phyloP scores from a whole-genome alignment of 2,888 invertebrate species.

The Thecophora atra region DNA sequence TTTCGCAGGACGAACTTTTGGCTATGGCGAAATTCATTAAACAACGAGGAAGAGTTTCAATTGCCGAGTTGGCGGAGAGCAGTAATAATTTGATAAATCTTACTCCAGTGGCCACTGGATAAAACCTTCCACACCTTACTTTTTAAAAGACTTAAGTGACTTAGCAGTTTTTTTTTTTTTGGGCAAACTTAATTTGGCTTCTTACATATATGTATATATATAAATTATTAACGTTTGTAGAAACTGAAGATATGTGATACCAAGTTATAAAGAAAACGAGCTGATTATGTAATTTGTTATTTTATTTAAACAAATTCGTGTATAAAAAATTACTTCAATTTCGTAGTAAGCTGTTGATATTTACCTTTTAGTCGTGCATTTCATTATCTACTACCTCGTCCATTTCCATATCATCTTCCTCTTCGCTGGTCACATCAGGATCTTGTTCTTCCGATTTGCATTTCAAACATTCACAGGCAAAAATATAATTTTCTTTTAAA shows the following conservation, averaged over 20 bases:
- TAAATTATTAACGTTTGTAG: no score
- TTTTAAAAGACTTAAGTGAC: no score
- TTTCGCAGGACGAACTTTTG: slow-evolving; percentile 88
- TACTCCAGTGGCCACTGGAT: slow-evolving; percentile 67
- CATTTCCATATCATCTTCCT: slow-evolving; percentile 69
- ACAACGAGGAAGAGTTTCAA: slow-evolving; percentile 93
- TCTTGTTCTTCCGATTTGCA: slow-evolving; percentile 79
- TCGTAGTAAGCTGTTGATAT: background rate
- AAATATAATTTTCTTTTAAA: slow-evolving; percentile 81
- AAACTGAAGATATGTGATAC: no score
- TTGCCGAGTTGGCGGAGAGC: slow-evolving; percentile 91
- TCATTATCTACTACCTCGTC: slow-evolving; percentile 53
- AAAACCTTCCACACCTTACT: background rate
- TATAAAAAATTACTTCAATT: slow-evolving; percentile 19
- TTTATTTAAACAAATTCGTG: slow-evolving; percentile 5
- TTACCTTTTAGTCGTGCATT: slow-evolving; percentile 45
- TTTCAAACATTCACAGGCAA: slow-evolving; percentile 82
- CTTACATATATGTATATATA: no score
- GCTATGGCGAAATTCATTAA: slow-evolving; percentile 95
- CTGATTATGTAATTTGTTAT: no score
- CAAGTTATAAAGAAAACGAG: no score
- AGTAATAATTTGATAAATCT: slow-evolving; percentile 93
- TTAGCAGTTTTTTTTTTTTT: no score
- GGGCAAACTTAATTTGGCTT: no score
- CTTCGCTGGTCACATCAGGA: slow-evolving; percentile 85